Conservation (phyloP, 2,888 invertebrate species). For the Endomychus coccineus region DNA sequence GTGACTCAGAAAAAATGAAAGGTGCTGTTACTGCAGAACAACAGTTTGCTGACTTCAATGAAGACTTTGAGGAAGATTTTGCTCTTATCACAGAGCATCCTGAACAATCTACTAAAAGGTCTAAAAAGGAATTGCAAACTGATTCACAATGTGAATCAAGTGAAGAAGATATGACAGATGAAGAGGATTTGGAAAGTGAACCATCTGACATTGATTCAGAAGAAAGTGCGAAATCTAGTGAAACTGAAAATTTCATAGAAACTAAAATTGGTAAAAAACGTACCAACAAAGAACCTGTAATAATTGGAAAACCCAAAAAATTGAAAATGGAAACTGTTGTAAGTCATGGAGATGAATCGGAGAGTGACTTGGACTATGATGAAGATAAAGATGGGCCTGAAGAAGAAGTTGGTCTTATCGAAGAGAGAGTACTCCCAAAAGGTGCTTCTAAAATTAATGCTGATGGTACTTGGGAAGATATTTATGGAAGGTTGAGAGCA, state of each 20-base stretch:
- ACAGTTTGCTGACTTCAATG: conserved; percentile 50
- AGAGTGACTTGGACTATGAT: conserved; percentile 18
- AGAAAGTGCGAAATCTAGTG: background rate
- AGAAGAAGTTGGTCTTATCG: conserved; percentile 3
- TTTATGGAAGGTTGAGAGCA: conserved; percentile 82
- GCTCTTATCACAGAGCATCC: conserved; percentile 47
- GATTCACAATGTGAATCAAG: conserved; percentile 11
- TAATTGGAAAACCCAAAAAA: too few species aligned
- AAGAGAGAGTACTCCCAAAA: too few species aligned
- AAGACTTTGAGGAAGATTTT: conserved; percentile 59
- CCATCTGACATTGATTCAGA: conserved; percentile 8
- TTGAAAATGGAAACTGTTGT: too few species aligned
- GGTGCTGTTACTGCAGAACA: conserved; percentile 55
- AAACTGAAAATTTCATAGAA: background rate
- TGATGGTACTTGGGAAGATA: conserved; percentile 72
- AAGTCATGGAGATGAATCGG: too few species aligned
- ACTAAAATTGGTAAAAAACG: background rate
- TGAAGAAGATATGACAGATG: conserved; percentile 12
- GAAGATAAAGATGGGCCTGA: conserved; percentile 15
- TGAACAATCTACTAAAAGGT: background rate
- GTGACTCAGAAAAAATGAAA: conserved; percentile 59
- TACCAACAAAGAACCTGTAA: conserved; percentile 8
- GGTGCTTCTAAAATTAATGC: conserved; percentile 18
- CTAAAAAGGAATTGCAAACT: conserved; percentile 37
- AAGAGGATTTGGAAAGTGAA: conserved; percentile 14